A percentile compares a stretch with the other conserved stretches of the same genome.
Evolutionary conservation across 2,888 invertebrate species (phyloP).

Genomic region (Amaurobius ferox): DNA sequence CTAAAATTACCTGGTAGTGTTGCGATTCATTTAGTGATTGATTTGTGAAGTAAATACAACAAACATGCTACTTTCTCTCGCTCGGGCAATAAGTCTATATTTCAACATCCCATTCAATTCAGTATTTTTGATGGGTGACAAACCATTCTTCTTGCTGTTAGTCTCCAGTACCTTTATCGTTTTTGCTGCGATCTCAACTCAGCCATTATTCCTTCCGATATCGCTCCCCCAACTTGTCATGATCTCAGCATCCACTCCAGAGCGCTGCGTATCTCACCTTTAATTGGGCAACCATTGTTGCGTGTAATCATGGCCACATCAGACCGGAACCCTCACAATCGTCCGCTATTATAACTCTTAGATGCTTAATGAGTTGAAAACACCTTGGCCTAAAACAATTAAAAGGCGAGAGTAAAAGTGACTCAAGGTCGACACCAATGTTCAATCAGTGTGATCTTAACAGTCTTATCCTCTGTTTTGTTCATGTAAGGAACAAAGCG

Average conservation of each 20-base stretch:
- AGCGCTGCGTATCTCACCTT: background rate
- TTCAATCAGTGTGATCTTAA: constrained; percentile 6
- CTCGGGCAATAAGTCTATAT: background rate
- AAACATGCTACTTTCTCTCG: too few species aligned
- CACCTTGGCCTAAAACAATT: constrained; percentile 71
- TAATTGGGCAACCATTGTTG: constrained; percentile 60
- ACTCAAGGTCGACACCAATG: constrained; percentile 54
- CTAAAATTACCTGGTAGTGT: too few species aligned
- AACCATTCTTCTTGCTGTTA: background rate
- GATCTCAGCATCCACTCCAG: background rate
- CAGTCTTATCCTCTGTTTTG: background rate
- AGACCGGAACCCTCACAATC: constrained; percentile 46
- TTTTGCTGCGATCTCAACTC: background rate
- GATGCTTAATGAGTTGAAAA: constrained; percentile 66
- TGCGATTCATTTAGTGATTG: too few species aligned
- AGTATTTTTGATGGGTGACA: background rate
- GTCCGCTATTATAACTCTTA: constrained; percentile 55
- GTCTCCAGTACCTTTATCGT: background rate
- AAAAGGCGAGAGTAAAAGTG: constrained; percentile 54
- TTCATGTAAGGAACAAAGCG: background rate
- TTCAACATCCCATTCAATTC: constrained; percentile 1
- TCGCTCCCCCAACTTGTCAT: background rate
- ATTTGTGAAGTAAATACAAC: too few species aligned
- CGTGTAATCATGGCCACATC: constrained; percentile 45
- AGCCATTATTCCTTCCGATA: constrained; percentile 1